Percentiles rank a stretch among this genome's conserved stretches.
phyloP scores from a whole-genome alignment of 2,888 invertebrate species.

The Mythimna lalbum region DNA sequence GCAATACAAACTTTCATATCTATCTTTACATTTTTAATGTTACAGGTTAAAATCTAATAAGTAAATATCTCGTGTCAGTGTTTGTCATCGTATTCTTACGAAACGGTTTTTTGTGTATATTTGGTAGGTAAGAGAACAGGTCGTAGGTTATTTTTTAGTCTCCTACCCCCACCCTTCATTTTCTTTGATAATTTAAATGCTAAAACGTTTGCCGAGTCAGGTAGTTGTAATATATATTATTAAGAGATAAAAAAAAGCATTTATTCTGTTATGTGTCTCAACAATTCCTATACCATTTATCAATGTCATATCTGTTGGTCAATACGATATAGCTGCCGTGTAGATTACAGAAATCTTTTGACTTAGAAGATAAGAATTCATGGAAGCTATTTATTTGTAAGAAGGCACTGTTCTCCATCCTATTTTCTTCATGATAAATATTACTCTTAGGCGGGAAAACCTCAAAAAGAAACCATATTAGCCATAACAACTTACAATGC shows the following conservation, averaged over 20 bases:
- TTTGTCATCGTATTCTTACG: too few species aligned
- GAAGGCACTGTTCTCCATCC: neutral
- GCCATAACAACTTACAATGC: neutral
- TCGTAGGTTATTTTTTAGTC: too few species aligned
- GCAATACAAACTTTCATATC: too few species aligned
- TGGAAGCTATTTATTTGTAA: neutral
- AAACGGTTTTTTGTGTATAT: too few species aligned
- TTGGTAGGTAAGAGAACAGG: too few species aligned
- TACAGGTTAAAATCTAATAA: too few species aligned
- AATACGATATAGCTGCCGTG: slow-evolving; percentile 16
- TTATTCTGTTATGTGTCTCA: neutral
- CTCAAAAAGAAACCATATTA: neutral
- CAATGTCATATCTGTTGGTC: slow-evolving; percentile 33
- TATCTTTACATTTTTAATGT: too few species aligned
- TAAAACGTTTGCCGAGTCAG: too few species aligned
- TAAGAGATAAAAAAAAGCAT: neutral
- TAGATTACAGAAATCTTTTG: slow-evolving; percentile 34
- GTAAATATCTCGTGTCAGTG: too few species aligned
- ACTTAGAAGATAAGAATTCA: slow-evolving; percentile 31
- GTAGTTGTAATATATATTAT: neutral
- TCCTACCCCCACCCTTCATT: too few species aligned
- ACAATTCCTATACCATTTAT: slow-evolving; percentile 23
- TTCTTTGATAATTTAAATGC: too few species aligned
- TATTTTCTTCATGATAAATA: neutral
- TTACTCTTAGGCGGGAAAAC: neutral